Conservation (phyloP, 1,140 invertebrate species). For the Trigoniulus corallinus region DNA sequence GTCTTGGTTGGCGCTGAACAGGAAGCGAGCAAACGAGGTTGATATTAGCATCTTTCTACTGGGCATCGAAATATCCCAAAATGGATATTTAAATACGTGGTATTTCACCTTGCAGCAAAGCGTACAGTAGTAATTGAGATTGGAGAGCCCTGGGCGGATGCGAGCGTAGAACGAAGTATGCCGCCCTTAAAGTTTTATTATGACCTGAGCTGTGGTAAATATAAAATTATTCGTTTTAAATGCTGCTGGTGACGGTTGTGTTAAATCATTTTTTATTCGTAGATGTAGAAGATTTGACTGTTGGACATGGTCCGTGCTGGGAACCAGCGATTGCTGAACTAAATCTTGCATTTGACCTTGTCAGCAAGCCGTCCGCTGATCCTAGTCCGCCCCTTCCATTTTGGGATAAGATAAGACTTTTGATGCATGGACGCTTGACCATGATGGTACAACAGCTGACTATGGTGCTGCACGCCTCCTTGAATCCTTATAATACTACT, state of each 20-base stretch:
- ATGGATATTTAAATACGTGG: not conserved
- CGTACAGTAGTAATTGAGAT: constrained; percentile 30
- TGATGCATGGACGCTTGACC: constrained; percentile 83
- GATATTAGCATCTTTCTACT: not conserved
- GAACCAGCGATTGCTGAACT: constrained; percentile 93
- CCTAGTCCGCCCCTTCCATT: constrained; percentile 84
- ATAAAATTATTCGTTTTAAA: constrained; percentile 5
- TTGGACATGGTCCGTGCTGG: constrained; percentile 97
- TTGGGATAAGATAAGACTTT: constrained; percentile 91
- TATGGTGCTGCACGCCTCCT: constrained; percentile 75
- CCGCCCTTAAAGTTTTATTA: constrained; percentile 93
- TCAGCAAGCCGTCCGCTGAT: constrained; percentile 58
- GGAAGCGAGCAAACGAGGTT: constrained; percentile 54
- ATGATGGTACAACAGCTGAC: constrained; percentile 70
- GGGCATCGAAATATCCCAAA: not conserved
- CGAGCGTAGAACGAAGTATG: constrained; percentile 51
- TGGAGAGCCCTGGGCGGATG: constrained; percentile 30
- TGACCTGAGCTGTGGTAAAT: constrained; percentile 70
- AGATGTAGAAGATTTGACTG: constrained; percentile 69
- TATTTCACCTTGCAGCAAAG: constrained; percentile 28
- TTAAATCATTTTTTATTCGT: constrained; percentile 9
- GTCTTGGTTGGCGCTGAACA: constrained; percentile 78
- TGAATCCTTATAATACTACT: constrained; percentile 96
- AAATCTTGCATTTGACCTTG: constrained; percentile 52
- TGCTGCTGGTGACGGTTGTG: not conserved